Conservation (phyloP, 2,888 invertebrate genomes). For the Dynastes maya region DNA sequence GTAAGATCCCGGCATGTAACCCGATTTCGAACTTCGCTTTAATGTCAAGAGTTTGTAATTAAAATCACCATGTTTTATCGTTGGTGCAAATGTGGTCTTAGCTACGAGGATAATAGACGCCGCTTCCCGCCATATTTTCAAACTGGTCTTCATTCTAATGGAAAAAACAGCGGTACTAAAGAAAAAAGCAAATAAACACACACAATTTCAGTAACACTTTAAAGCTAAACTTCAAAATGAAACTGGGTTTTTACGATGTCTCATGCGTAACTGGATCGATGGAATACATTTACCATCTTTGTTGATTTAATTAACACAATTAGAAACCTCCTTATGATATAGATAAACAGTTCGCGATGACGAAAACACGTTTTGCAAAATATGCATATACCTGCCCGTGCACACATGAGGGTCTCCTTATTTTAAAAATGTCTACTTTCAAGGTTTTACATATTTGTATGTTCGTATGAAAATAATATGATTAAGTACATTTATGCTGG, state of each 20-base stretch:
- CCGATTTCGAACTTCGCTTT: conserved; percentile 80
- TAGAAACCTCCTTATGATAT: conserved; percentile 28
- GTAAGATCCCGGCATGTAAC: conserved; percentile 84
- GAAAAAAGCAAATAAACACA: background rate
- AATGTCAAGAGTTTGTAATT: conserved; percentile 73
- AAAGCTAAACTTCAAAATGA: too few species aligned
- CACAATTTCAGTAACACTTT: background rate
- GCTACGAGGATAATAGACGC: conserved; percentile 78
- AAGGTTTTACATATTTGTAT: too few species aligned
- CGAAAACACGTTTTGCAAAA: background rate
- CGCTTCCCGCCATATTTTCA: conserved; percentile 77
- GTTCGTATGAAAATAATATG: too few species aligned
- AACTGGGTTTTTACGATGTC: background rate
- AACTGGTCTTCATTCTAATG: conserved; percentile 62
- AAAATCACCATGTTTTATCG: conserved; percentile 62
- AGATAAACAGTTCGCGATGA: conserved; percentile 1
- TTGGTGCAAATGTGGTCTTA: conserved; percentile 68
- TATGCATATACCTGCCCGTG: background rate
- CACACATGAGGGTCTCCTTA: too few species aligned
- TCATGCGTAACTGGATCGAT: background rate
- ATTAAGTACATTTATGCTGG: too few species aligned
- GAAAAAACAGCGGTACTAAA: background rate
- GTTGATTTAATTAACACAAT: conserved; percentile 40
- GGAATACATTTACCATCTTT: conserved; percentile 9
- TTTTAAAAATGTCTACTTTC: too few species aligned